These are phyloP conservation scores for Drosophila truncata DNA, from an alignment of 1,140 invertebrate genomes.

Conservation along the genomic window DNA sequence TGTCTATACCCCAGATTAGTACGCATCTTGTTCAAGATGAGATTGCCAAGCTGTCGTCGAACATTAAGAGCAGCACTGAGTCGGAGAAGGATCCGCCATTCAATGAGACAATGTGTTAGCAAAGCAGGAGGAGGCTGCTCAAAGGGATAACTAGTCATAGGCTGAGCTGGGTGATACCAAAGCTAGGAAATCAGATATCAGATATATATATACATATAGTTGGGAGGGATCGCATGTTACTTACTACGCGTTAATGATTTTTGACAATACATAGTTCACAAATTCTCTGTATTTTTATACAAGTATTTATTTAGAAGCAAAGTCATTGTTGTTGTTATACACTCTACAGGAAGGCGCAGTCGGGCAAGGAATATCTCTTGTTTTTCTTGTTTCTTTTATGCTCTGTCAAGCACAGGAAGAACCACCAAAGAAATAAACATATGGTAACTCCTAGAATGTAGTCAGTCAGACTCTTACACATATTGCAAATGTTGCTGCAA, in stretches of 20 bases:
- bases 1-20: constrained; percentile 81
- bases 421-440: constrained; percentile 42
- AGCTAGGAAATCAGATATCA: constrained; percentile 37
- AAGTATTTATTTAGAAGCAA: constrained; percentile 74
- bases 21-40: constrained; percentile 84
- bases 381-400: constrained; percentile 4
- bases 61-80: constrained; percentile 85
- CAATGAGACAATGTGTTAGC: constrained; percentile 85
- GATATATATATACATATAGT: constrained; percentile 15
- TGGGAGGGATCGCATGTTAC: constrained; percentile 35
- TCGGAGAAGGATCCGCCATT: constrained; percentile 85
- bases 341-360: constrained; percentile 26
- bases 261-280: constrained; percentile 79
- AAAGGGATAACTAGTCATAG: constrained; percentile 33
- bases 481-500: constrained; percentile 44
- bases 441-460: constrained; percentile 32
- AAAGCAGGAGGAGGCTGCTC: constrained; percentile 16
- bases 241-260: constrained; percentile 64
- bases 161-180: constrained; percentile 5
- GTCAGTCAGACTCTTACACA: constrained; percentile 53
- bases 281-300: constrained; percentile 81
- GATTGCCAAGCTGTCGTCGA: constrained; percentile 84
- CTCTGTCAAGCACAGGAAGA: constrained; percentile 10
- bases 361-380: constrained; percentile 18
- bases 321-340: constrained; percentile 62